Evolutionary conservation across 1,140 invertebrate species (phyloP), one percentile per base, ranked within the genome.

Genomic region (Mamestra configurata): DNA sequence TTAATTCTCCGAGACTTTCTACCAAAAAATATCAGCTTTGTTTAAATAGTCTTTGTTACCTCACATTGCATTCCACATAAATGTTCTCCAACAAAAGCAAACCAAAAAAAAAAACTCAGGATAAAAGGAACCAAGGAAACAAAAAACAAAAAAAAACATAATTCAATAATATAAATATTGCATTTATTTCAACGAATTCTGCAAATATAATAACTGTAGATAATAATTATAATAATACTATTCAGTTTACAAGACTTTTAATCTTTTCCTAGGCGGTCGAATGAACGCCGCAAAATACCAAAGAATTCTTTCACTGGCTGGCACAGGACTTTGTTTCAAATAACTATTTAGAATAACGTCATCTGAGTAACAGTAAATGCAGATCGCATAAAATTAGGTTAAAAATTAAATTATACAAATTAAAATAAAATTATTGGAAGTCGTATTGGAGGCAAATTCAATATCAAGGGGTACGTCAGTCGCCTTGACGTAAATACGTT

Each of bases 131-230:
- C 88, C 86, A 92, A 91, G 90, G 89, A 89, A 91, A 91, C 84
- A 87, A 86, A 92, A 90, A 90, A 88, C 85, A 89, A 92, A 89
- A 92, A 92, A 93, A 91, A 94, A 93, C 89, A 93, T 93, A 94
- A 93, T 85, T 92, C 90, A 93, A 92, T 93, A 95, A 94, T 95
- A 94, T 94, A 95, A 94, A 94, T 95, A 95, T 95, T 95, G 91
- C 90, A 93, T 95, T 95, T 95, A 94, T 94, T 95, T 95, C 92
- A 94, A 93, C 92, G 90, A 92, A 94, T 94, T 93, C 88, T 91
- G 91, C 90, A 92, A 94, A 94, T 94, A 93, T 89, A 93, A 94
- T 94, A 94, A 94, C 91, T 93, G 90, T 93, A 92, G 89, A 92
- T 94, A 92, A 94, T 93, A 94, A 94, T 92, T 92, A 93, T 92